These are phyloP conservation scores for human (Homo sapiens) DNA, from an alignment of 2,113 vertebrate genomes.

Conservation along the genomic window DNA sequence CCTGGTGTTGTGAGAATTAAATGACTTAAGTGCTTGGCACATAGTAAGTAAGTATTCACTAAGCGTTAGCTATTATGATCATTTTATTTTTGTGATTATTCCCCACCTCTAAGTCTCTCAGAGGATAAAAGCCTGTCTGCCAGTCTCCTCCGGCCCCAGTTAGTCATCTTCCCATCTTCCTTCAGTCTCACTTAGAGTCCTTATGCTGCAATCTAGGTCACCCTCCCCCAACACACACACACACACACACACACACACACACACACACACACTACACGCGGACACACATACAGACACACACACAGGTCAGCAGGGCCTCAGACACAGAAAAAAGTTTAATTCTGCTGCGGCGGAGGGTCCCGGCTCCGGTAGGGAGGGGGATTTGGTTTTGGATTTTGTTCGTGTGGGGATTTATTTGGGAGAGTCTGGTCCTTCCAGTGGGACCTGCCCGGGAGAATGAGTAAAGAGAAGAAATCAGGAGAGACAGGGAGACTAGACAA, in stretches of 20 bases:
- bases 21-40: not conserved
- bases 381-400: constrained; percentile 77
- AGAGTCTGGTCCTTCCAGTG: constrained; percentile 76
- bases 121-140: not conserved
- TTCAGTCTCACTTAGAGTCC: not conserved
- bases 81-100: not conserved
- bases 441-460: constrained; percentile 74
- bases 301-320: constrained; percentile 66
- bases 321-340: constrained; percentile 82
- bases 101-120: not conserved
- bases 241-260: not conserved
- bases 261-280: constrained; percentile 18
- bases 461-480: not conserved
- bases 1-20: not conserved
- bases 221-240: not conserved
- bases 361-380: constrained; percentile 57
- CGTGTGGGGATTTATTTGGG: constrained; percentile 42
- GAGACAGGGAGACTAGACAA: constrained; percentile 23
- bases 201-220: not conserved
- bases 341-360: constrained; percentile 78
- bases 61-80: not conserved
- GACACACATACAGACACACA: constrained; percentile 10
- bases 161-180: not conserved
- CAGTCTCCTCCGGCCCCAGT: not conserved
- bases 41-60: constrained; percentile 14